Base-by-base conservation (phyloP, 2,797 vertebrate genomes). In the Phoebastria nigripes region DNA sequence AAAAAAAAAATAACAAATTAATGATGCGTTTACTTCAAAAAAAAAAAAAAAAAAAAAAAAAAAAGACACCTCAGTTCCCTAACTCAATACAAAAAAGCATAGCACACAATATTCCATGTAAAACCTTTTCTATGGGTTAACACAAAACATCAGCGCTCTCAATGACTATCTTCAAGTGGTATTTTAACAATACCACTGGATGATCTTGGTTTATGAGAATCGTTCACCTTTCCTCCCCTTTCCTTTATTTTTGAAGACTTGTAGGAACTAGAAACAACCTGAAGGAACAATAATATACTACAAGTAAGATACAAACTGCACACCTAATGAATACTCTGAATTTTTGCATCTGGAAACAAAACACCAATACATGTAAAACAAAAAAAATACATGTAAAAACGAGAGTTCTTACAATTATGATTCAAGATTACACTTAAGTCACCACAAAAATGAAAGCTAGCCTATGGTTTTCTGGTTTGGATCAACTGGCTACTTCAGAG, bases 401-500 rank as follows among this genome's bases (percentile, higher is more conserved):
- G 4, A 55, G 35, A 41, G 31, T 39, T 58, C 49, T 72, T 80
- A 33, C 26, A 89, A 21, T 67, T 82, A 58, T 10, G 37, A 80
- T 73, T 91, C 63, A 85, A 73, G 41, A 55, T 67, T 73, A 79
- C 8, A 42, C 19, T 86, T 63, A 71, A 90, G 63, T 47, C 33
- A 54, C 90, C 91, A 94, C 77, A 90, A 69, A 94, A 92, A 93
- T 67, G 9, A 76, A 78, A 89, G 65, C 24, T 56, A 80, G 61
- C 35, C 80, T 49, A 67, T 13, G 26, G 52, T 92, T 95, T 94
- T 94, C 71, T 94, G 66, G 52, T 77, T 92, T 94, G 55, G 82
- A 77, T 46, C 54, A 61, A 73, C 59, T 41, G 56, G 47, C 25
- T 92, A 49, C 37, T 90, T 93, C 41, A 70, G 90, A 70, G 35